Percentiles rank a stretch among this genome's conserved stretches.
phyloP scores from a whole-genome alignment of 2,797 vertebrate genomes.

The Phrynocephalus forsythii region DNA sequence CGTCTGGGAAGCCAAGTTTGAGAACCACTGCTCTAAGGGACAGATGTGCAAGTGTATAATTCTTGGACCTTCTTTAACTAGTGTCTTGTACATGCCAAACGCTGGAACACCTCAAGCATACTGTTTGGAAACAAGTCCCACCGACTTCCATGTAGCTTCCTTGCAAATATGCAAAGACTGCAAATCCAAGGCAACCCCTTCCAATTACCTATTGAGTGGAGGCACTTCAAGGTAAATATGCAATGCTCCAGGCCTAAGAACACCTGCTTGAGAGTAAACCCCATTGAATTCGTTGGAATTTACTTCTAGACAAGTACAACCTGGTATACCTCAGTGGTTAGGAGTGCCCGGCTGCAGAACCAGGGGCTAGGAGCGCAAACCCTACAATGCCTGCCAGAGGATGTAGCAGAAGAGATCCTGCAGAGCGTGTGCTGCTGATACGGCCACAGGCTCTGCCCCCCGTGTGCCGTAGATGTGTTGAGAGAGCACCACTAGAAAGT shows the following conservation, averaged over 20 bases:
- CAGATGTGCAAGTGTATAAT: not conserved
- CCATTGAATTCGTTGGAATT: not conserved
- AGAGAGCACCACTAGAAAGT: no score
- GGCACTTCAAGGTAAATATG: not conserved
- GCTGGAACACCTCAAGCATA: not conserved
- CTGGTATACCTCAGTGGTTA: no score
- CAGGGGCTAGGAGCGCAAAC: no score
- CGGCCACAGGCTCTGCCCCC: no score
- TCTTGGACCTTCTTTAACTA: not conserved
- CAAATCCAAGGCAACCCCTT: not conserved
- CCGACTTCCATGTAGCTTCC: not conserved
- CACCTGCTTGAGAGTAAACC: not conserved
- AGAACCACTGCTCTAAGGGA: no score
- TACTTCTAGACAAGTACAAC: not conserved
- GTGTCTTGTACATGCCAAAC: not conserved
- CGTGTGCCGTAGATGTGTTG: no score
- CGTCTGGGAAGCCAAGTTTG: no score
- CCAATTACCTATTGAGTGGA: not conserved
- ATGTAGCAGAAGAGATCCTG: no score
- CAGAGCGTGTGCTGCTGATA: no score
- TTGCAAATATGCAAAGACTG: not conserved
- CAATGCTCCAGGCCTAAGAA: not conserved
- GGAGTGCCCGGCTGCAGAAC: no score
- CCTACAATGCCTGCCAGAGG: no score
- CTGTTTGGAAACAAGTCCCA: not conserved